Base-by-base conservation (phyloP, 2,113 vertebrate genomes). In the Alligator mississippiensis region DNA sequence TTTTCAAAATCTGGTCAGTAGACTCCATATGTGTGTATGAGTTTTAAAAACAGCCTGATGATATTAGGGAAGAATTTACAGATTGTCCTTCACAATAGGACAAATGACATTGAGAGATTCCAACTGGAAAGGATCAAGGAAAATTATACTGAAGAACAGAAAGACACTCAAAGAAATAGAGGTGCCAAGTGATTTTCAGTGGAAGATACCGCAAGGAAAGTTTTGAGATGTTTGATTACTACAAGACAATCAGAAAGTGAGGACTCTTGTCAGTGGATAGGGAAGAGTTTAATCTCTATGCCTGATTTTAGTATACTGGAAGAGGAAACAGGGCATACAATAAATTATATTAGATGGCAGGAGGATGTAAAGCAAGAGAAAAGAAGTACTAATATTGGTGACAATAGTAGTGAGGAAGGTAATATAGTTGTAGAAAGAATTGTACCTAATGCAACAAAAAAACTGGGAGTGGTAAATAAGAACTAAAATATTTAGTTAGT, bases 121-220 rank as follows among this genome's bases (percentile, higher is more conserved):
- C 80, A 62, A 11, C 30, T 93, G 25, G 61, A 91, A 88, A 77
- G 38, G 61, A 82, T 78, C 19, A 90, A 38, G 38, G 38, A 38
- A 38, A 38, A 38, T 38, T 38, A 38, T 38, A 38, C 38, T 38
- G 7, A 38, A 38, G 38, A 5, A 38, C 38, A 5, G 38, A 38
- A 38, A 88, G 87, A 78, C 30, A 77, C 15, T 55, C 54, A 78
- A 80, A 38, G 89, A 87, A 28, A 28, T 38, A 38, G 68, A 89
- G 24, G 5, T 5, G 38, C 11, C 0, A 0, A 13, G 2, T 82
- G 72, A 47, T 15, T 7, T 59, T 82, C n/a, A 66, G 5, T 70
- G 38, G 86, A 80, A 91, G 14, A 1, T 64, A 12, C 82, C 92
- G 91, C 80, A 75, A 82, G 38, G 22, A 70, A 64, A 25, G 2